Base-by-base conservation (phyloP, 2,888 invertebrate genomes). In the Drosophila nigritarsus region DNA sequence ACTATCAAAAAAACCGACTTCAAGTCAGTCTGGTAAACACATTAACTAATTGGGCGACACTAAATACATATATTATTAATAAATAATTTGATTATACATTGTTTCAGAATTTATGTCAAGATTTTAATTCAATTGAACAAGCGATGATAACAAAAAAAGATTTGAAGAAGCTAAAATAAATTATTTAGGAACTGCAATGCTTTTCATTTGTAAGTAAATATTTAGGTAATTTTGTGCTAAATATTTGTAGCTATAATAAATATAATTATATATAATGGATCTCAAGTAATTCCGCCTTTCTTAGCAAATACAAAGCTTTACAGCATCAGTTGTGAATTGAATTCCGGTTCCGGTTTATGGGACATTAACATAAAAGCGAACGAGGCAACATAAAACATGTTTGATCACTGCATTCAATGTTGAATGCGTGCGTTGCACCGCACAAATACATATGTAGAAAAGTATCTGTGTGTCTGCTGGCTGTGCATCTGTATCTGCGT, bases 341-440 rank as follows among this genome's bases (percentile, higher is more conserved):
- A 66, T 80, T 73, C 73, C 80, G 71, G 78, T 86, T 86, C 89
- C 86, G 86, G 87, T 71, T 86, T 80, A 64, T 74, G 77, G 53
- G 55, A 55, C 66, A 84, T 84, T 78, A 73, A 78, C 72, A 80
- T 82, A 80, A 75, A 73, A 73, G 48, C 63, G 50, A 75, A 56
- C 58, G 68, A 65, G 73, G 55, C 60, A 73, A 63, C 61, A 73
- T 73, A 63, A 69, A 73, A 67, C 72, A 77, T 83, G 71, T 73
- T 70, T 38, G 48, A 71, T 56, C 75, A 79, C 61, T 66, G 64
- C 69, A 69, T 78, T 80, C 88, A 85, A 86, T 86, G 83, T 62
- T 86, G 67, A 75, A 60, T 64, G 82, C 78, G 86, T 78, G 53
- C 86, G 72, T 74, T 88, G 87, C 88, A 82, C 86, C 54, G 53